Conservation (phyloP, 2,113 vertebrate genomes). For the Burhinus bistriatus region DNA sequence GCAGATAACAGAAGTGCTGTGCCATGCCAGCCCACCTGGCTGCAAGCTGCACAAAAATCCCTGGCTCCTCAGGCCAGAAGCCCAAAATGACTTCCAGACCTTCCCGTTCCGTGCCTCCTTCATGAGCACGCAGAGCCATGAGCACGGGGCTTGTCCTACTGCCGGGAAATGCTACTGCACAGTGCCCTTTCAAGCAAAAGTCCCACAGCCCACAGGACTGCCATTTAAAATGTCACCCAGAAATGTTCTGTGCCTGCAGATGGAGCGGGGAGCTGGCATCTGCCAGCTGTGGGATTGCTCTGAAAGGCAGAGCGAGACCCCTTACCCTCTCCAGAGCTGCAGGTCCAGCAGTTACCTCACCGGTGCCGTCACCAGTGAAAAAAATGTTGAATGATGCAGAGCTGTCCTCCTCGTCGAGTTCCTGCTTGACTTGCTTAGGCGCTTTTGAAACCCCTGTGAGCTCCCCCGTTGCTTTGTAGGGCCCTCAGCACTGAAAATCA, state of each 20-base stretch:
- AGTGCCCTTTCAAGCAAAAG: not conserved
- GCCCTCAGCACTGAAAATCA: not conserved
- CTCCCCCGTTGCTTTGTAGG: not conserved
- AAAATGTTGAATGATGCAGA: not conserved
- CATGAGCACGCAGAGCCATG: not conserved
- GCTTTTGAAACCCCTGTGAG: not conserved
- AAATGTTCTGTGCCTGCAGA: not conserved
- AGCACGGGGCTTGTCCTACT: not conserved
- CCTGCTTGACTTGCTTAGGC: not conserved
- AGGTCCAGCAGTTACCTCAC: not conserved
- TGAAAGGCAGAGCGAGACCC: not conserved
- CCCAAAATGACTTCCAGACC: not conserved
- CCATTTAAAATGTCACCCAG: not conserved
- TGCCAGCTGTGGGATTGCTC: not conserved
- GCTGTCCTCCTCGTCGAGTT: not conserved
- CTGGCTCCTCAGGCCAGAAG: not conserved
- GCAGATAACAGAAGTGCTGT: not conserved
- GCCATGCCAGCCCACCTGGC: not conserved
- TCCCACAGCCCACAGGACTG: not conserved
- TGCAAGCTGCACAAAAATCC: not conserved
- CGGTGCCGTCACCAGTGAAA: not conserved
- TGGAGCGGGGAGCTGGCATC: not conserved
- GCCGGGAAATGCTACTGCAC: not conserved
- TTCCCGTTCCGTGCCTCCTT: not conserved
- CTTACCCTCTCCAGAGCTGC: not conserved